Evolutionary conservation across 2,888 invertebrate genomes (phyloP).

Genomic region (Torymus aiolomorphi): DNA sequence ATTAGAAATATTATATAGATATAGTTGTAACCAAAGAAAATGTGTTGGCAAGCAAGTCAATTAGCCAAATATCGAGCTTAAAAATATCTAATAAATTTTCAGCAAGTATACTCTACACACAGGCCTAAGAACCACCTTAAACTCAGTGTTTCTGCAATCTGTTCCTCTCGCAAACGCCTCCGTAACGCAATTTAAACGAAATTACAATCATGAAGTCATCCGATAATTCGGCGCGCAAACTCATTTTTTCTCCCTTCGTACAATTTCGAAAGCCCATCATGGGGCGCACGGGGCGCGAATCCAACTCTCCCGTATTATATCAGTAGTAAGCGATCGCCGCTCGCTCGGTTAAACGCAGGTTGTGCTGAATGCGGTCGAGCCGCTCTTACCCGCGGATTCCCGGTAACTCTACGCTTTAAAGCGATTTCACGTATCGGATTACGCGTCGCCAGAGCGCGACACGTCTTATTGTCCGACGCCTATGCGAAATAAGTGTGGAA

Average conservation of each 20-base stretch:
- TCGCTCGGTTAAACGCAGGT: slow-evolving; percentile 42
- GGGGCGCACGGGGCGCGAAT: not conserved
- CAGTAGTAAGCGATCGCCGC: slow-evolving; percentile 37
- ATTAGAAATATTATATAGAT: no score
- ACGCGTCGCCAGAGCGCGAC: slow-evolving; percentile 50
- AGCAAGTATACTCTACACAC: not conserved
- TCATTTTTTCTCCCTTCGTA: not conserved
- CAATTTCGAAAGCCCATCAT: slow-evolving; percentile 2
- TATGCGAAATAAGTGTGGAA: not conserved
- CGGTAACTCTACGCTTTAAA: slow-evolving; percentile 70
- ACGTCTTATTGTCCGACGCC: slow-evolving; percentile 22
- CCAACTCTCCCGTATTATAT: slow-evolving; percentile 1
- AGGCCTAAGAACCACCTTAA: not conserved
- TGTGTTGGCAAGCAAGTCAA: no score
- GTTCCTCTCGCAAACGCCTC: no score
- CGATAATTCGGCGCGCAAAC: not conserved
- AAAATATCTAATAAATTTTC: no score
- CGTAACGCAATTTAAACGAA: no score
- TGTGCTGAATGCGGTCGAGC: slow-evolving; percentile 48
- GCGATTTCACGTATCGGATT: slow-evolving; percentile 72
- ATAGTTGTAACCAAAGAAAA: no score
- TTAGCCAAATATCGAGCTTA: no score
- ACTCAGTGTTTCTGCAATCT: no score
- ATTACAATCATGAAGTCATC: no score
- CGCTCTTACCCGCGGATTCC: slow-evolving; percentile 65